Evolutionary conservation across 2,113 vertebrate genomes (phyloP).

Genomic region (Cavia porcellus): DNA sequence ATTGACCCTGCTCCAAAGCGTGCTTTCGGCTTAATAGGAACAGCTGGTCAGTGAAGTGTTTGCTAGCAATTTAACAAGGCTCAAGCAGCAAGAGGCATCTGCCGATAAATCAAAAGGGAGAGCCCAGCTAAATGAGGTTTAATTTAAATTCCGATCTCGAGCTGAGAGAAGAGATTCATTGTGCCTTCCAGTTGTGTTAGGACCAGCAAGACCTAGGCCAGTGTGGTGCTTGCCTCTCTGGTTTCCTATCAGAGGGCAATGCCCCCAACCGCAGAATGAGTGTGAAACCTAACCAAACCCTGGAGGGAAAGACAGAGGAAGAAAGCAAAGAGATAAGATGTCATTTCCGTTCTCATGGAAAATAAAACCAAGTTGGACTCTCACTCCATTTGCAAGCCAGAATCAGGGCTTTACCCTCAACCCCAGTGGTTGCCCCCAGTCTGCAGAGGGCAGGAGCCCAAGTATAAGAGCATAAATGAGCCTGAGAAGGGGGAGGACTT

Average conservation of each 20-base stretch:
- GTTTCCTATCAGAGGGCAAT: not conserved
- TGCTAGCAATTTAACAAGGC: constrained; percentile 89
- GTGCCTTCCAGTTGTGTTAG: constrained; percentile 60
- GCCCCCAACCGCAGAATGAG: not conserved
- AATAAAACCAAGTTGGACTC: not conserved
- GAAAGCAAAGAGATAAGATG: rapidly evolving
- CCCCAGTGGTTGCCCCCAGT: rapidly evolving
- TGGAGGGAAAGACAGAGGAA: not conserved
- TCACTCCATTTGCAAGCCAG: not conserved
- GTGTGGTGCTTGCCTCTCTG: not conserved
- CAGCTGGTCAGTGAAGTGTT: constrained; percentile 90
- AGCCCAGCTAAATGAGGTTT: constrained; percentile 84
- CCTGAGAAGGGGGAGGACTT: not conserved
- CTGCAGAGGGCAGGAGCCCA: not conserved
- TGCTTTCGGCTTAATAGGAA: constrained; percentile 87
- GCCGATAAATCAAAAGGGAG: constrained; percentile 88
- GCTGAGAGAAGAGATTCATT: constrained; percentile 74
- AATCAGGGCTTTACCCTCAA: not conserved
- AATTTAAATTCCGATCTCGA: constrained; percentile 86
- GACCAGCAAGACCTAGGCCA: not conserved
- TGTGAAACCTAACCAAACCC: not conserved
- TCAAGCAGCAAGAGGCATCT: constrained; percentile 85
- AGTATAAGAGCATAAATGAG: rapidly evolving
- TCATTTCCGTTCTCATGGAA: not conserved
- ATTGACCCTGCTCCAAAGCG: constrained; percentile 79